These are phyloP conservation scores for Xanthia icteritia DNA, from an alignment of 2,888 invertebrate genomes.

Conservation along the genomic window DNA sequence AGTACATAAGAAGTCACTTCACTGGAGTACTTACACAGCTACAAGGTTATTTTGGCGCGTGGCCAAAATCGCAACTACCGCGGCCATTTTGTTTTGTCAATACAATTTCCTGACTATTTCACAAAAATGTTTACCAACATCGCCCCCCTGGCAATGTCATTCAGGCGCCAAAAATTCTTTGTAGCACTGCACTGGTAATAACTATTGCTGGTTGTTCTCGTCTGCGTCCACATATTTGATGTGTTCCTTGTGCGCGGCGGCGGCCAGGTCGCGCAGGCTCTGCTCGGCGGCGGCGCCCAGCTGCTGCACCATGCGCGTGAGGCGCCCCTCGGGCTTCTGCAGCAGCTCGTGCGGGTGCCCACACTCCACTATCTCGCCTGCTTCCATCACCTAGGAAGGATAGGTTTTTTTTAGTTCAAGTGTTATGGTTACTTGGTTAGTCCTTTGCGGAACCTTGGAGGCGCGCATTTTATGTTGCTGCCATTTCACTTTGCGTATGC, in stretches of 20 bases:
- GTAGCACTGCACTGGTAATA: conserved; percentile 28
- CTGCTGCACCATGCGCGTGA: conserved; percentile 92
- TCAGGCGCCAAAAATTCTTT: neutral
- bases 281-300: conserved; percentile 89
- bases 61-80: too few relatives aligned
- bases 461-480: neutral
- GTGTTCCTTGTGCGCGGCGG: conserved; percentile 80
- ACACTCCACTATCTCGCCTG: conserved; percentile 92
- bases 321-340: conserved; percentile 88
- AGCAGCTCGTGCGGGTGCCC: conserved; percentile 93
- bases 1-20: conserved; percentile 4
- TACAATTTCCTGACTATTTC: neutral
- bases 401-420: neutral
- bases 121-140: neutral
- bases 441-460: neutral
- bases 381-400: conserved; percentile 88
- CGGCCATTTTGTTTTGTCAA: neutral
- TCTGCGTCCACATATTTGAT: conserved; percentile 87
- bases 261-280: conserved; percentile 84
- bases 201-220: conserved; percentile 70
- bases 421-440: neutral
- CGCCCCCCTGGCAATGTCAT: too few relatives aligned
- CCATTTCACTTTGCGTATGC: neutral
- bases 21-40: neutral
- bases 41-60: neutral